Percentiles rank a stretch among this genome's conserved stretches.
Conservation (phyloP, 2,797 vertebrate species). For the Pseudopleuronectes americanus region DNA sequence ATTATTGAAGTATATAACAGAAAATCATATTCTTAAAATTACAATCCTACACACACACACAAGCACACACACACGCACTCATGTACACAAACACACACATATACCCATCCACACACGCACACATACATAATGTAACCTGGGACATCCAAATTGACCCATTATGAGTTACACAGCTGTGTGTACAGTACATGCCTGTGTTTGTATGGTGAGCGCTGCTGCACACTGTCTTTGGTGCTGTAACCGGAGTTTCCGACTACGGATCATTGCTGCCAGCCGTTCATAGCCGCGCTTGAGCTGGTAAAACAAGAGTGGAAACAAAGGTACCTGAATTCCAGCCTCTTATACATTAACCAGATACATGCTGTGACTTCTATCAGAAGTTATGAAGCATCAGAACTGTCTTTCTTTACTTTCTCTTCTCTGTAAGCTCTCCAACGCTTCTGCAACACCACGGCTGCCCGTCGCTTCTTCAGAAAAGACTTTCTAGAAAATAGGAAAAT, state of each 20-base stretch:
- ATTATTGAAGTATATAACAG: too few relatives aligned
- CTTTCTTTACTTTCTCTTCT: slow-evolving; percentile 62
- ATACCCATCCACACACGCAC: too few relatives aligned
- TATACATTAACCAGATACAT: neutral
- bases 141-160: neutral
- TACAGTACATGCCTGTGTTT: slow-evolving; percentile 72
- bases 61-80: too few relatives aligned
- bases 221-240: slow-evolving; percentile 72
- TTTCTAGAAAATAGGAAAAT: slow-evolving; percentile 78
- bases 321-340: neutral
- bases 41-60: too few relatives aligned
- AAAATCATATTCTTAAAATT: too few relatives aligned
- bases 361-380: neutral
- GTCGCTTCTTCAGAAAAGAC: slow-evolving; percentile 87
- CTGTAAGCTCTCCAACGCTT: slow-evolving; percentile 86
- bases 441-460: slow-evolving; percentile 87
- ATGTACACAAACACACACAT: too few relatives aligned
- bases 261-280: slow-evolving; percentile 85
- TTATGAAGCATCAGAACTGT: slow-evolving; percentile 76
- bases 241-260: slow-evolving; percentile 75
- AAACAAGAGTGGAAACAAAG: slow-evolving; percentile 11
- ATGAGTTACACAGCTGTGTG: neutral
- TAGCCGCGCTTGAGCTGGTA: slow-evolving; percentile 85
- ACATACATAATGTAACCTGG: too few relatives aligned
- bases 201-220: slow-evolving; percentile 79